Evolutionary conservation across 35 echinoderm and acorn worm genomes (phyloP).

Genomic region (Heliocidaris tuberculata): DNA sequence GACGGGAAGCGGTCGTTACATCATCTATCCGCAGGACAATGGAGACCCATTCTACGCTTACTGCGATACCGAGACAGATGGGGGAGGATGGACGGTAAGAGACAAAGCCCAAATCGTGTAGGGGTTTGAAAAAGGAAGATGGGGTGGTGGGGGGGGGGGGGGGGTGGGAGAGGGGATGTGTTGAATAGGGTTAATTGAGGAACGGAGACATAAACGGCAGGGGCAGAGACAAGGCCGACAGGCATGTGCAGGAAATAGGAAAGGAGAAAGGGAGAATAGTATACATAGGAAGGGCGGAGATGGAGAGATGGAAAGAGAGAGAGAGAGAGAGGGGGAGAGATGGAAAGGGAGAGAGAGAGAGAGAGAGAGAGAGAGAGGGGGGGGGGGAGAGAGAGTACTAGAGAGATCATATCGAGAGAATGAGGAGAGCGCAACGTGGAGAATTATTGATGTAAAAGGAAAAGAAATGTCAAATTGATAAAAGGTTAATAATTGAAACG

Average conservation of each 20-base stretch:
- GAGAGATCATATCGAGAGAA: too few relatives aligned
- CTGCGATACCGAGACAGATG: slow-evolving; percentile 66
- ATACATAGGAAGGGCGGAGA: too few relatives aligned
- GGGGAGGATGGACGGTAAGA: slow-evolving; percentile 76
- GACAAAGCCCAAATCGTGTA: neutral
- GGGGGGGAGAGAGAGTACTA: neutral
- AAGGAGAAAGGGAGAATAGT: too few relatives aligned
- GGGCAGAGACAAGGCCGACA: too few relatives aligned
- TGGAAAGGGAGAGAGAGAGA: neutral
- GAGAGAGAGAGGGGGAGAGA: too few relatives aligned
- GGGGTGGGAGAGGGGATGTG: too few relatives aligned
- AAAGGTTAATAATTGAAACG: too few relatives aligned
- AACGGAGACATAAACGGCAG: too few relatives aligned
- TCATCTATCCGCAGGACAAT: slow-evolving; percentile 47
- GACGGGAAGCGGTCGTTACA: slow-evolving; percentile 35
- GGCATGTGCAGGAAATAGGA: too few relatives aligned
- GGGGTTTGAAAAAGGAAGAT: too few relatives aligned
- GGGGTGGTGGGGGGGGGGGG: too few relatives aligned
- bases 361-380: neutral
- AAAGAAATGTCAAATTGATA: neutral
- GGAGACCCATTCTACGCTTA: slow-evolving; percentile 51
- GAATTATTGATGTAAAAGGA: neutral
- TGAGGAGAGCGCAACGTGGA: neutral
- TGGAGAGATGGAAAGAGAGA: neutral
- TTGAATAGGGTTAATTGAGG: too few relatives aligned